Conservation (phyloP, 2,888 invertebrate genomes). For the Euzetes globulus region DNA sequence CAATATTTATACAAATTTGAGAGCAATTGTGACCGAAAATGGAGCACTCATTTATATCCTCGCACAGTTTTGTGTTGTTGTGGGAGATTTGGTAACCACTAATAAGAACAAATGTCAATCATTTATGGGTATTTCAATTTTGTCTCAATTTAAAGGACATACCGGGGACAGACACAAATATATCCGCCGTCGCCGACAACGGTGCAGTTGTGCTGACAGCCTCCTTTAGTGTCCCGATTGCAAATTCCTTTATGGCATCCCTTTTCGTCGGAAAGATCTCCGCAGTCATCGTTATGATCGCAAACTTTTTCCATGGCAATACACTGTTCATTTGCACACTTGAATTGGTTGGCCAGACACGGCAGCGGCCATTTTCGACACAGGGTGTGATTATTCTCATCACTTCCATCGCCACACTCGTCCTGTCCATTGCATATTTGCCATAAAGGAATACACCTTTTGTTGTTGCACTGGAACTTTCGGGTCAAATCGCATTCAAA, state of each 20-base stretch:
- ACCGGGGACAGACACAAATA: slow-evolving; percentile 75
- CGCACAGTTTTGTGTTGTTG: slow-evolving; percentile 71
- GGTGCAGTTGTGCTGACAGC: slow-evolving; percentile 85
- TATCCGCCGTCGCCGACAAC: slow-evolving; percentile 69
- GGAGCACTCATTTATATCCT: slow-evolving; percentile 82
- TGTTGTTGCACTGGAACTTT: slow-evolving; percentile 82
- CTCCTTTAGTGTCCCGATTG: slow-evolving; percentile 55
- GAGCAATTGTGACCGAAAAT: slow-evolving; percentile 76
- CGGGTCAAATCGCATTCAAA: slow-evolving; percentile 64
- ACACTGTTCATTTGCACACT: slow-evolving; percentile 74
- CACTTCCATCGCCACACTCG: slow-evolving; percentile 89
- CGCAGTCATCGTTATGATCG: slow-evolving; percentile 82
- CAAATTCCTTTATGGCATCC: slow-evolving; percentile 64
- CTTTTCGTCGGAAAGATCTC: slow-evolving; percentile 77
- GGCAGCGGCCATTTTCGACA: slow-evolving; percentile 65
- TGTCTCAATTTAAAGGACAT: neutral
- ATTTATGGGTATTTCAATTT: no score
- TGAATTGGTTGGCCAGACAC: slow-evolving; percentile 62
- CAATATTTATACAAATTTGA: slow-evolving; percentile 82
- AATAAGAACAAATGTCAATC: slow-evolving; percentile 45
- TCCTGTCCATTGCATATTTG: slow-evolving; percentile 74
- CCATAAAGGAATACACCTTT: slow-evolving; percentile 51
- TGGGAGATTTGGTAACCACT: slow-evolving; percentile 73
- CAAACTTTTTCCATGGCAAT: slow-evolving; percentile 70
- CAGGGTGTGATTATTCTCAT: slow-evolving; percentile 88